Base-by-base conservation (phyloP, 1,140 invertebrate species). In the Telenomus remus region DNA sequence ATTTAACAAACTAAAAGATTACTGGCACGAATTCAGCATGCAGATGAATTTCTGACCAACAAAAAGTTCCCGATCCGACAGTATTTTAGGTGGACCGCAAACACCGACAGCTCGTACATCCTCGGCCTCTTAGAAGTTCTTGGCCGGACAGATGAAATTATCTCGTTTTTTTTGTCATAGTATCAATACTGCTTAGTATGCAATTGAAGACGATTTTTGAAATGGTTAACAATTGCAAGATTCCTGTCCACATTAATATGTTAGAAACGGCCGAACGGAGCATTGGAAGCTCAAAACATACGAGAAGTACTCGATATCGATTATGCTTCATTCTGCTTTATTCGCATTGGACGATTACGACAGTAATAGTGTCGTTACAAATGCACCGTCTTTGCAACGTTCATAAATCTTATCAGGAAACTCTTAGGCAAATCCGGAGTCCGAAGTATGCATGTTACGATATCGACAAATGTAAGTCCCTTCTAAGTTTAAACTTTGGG, bases 381-480 rank as follows among this genome's bases (percentile, higher is more conserved):
- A 79, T 47, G 55, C 68, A 78, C 53, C 55, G 69, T 74, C 70
- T 76, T 78, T 74, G 46, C 59, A 48, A 50, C 53, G 81, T 53
- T 75, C 78, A 71, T 83, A 81, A 84, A 82, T 83, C 80, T 83
- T 75, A 63, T 68, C 64, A 42, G 44, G 19, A 63, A 68, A 68
- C 56, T 66, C 50, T 55, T 74, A 59, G 10, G 56, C 50, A 61
- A 66, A 74, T 66, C 51, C 37, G 61, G 44, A 47, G 27, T 59
- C 13, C 16, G 12, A 37, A 33, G n/a, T 54, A 19, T 43, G 34
- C 16, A 39, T 35, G 42, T 55, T 33, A 59, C 44, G 60, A 51
- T 72, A 64, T 72, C 69, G 16, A 64, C 51, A 16, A 63, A 49
- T 69, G 42, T 55, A 53, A 61, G 15, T 27, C 37, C 39, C 27